These are phyloP conservation scores for Poliocrania exsul DNA, from an alignment of 2,797 vertebrate genomes.

Conservation along the genomic window DNA sequence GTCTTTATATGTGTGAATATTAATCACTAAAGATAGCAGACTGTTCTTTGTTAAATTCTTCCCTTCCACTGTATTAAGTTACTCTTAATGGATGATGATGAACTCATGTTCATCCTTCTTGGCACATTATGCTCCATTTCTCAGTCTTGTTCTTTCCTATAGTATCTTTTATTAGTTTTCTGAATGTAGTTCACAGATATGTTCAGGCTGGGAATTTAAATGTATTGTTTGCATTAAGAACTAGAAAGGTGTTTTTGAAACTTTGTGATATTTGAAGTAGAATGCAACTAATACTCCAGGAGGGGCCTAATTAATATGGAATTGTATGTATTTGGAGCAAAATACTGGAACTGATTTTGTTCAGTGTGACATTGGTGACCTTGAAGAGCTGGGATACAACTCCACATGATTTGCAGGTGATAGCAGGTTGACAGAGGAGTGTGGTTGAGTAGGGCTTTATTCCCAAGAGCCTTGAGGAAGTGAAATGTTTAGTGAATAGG, in stretches of 20 bases:
- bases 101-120: background rate
- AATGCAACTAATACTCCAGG: background rate
- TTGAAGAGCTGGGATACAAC: background rate
- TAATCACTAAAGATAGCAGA: background rate
- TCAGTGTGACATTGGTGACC: background rate
- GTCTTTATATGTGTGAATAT: background rate
- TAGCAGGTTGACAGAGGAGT: background rate
- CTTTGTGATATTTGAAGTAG: background rate
- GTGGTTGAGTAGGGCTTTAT: background rate
- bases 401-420: background rate
- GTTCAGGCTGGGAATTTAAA: background rate
- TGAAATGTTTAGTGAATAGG: background rate
- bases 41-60: background rate
- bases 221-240: background rate
- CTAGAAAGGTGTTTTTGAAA: background rate
- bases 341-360: background rate
- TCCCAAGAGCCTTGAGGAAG: background rate
- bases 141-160: background rate
- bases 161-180: background rate
- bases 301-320: background rate
- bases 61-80: background rate
- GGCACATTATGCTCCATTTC: background rate
- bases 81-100: background rate
- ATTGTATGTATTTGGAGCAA: background rate
- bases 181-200: background rate